phyloP scores from a whole-genome alignment of 2,797 vertebrate species.

The Chloroceryle amazona region DNA sequence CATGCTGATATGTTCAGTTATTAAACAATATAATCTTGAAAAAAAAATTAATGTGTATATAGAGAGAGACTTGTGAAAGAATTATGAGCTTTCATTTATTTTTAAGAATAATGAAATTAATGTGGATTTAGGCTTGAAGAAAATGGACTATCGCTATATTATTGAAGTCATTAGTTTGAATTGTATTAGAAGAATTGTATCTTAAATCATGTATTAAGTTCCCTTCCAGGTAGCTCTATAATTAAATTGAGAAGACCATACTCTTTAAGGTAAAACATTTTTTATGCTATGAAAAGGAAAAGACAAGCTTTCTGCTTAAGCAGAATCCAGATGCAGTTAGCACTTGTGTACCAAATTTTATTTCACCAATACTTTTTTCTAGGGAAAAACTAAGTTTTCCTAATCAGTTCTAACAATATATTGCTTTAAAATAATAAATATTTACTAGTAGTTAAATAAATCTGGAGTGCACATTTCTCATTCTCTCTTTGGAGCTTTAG shows the following conservation, averaged over 20 bases:
- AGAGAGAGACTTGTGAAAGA: neutral
- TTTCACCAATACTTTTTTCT: neutral
- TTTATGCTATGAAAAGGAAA: neutral
- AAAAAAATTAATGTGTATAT: neutral
- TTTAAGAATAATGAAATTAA: neutral
- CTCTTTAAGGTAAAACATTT: neutral
- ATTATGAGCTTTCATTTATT: neutral
- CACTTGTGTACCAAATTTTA: neutral
- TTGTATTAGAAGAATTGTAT: neutral
- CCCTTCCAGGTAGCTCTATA: neutral
- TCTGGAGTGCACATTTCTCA: neutral
- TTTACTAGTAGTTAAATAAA: slow-evolving; percentile 3
- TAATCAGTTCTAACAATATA: neutral
- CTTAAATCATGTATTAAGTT: neutral
- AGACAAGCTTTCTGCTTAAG: neutral
- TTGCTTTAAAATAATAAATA: neutral
- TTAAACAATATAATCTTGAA: neutral
- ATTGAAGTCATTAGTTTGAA: neutral
- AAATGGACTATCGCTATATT: neutral
- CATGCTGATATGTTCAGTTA: neutral
- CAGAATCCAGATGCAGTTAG: neutral
- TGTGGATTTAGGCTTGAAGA: neutral
- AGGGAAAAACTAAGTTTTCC: neutral
- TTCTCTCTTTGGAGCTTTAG: slow-evolving; percentile 5
- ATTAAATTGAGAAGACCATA: neutral